Evolutionary conservation across 1,140 invertebrate species (phyloP), one percentile per base, ranked within the genome.

Genomic region (Drosophila mauritiana): DNA sequence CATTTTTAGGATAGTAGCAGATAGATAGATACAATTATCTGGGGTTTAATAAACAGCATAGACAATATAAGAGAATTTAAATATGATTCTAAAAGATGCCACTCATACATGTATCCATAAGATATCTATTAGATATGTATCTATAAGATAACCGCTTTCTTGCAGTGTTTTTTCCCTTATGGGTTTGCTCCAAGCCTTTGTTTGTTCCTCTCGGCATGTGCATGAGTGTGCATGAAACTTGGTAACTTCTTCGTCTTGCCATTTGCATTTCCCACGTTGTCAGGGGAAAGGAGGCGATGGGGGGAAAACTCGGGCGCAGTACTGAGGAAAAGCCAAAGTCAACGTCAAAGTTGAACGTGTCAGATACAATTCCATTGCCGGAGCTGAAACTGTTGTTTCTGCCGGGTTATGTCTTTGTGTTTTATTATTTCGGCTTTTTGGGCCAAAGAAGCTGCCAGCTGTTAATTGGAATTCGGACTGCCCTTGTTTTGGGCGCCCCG

Each of bases 221-320:
- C 49, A 51, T 15, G 63, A 68, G 64, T 70, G 52, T 75, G n/a
- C n/a, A n/a, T n/a, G n/a, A 78, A 67, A 73, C 61, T 67, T 78
- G 56, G 65, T 53, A 77, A 73, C 61, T 55, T 77, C 62, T 57
- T 48, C 42, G 34, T 20, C 57, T 68, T 62, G 74, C 55, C 80
- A 89, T 89, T 88, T 88, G 84, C 85, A 80, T 84, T 89, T 89
- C 84, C 80, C 84, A 89, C 84, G 84, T 89, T 88, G 73, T 51
- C 76, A 40, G 15, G 45, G 31, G 17, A 17, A 17, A 17, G 17
- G 37, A 40, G 3, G 45, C 25, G 59, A 51, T 39, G 59, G 8
- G 59, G 37, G 55, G 42, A 56, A 80, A 85, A 70, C 25, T 68
- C 65, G 17, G 17, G 36, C 55, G 58, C 45, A 49, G 31, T 0